phyloP scores from a whole-genome alignment of 2,797 vertebrate species.

The Ctenosaura bakeri region DNA sequence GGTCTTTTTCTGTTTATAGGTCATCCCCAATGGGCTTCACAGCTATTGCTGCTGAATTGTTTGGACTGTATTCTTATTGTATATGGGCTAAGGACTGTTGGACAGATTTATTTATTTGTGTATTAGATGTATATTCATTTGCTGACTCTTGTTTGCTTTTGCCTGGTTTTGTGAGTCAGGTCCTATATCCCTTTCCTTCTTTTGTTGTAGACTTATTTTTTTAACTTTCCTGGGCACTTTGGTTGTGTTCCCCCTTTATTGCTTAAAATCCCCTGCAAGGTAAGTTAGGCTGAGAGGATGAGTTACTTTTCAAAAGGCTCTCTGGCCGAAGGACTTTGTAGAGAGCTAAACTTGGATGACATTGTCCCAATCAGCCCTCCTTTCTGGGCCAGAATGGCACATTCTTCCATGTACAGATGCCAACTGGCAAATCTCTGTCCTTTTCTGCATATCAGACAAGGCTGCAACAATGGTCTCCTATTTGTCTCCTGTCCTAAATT shows the following conservation, averaged over 20 bases:
- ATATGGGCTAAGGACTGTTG: too few species aligned
- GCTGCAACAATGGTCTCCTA: background rate
- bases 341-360: background rate
- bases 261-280: background rate
- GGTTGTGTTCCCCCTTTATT: background rate
- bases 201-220: background rate
- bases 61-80: too few species aligned
- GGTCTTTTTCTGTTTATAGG: too few species aligned
- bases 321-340: background rate
- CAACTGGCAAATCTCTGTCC: background rate
- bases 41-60: too few species aligned
- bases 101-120: background rate
- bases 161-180: too few species aligned
- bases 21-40: too few species aligned
- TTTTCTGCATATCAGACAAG: background rate
- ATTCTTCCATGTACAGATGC: background rate
- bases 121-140: background rate
- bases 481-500: background rate
- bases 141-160: background rate
- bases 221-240: background rate
- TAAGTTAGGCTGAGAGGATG: too few species aligned
- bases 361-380: too few species aligned
- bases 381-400: too few species aligned
- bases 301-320: background rate
- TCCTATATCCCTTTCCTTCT: background rate